phyloP scores from a whole-genome alignment of 1,140 invertebrate genomes.

The Pinna nobilis region DNA sequence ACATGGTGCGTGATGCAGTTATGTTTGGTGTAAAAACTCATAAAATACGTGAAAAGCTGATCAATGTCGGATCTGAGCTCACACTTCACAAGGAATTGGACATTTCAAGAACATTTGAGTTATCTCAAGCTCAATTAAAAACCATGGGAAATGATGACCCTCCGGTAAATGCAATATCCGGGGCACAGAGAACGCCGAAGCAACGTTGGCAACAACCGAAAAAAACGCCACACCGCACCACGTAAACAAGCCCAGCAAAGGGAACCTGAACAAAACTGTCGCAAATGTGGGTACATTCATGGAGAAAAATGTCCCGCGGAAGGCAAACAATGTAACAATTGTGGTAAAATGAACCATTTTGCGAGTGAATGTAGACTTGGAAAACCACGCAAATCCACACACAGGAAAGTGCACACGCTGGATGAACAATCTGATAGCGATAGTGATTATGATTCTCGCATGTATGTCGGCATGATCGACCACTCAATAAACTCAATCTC shows the following conservation, averaged over 20 bases:
- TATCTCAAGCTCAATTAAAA: constrained; percentile 21
- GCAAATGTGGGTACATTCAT: constrained; percentile 23
- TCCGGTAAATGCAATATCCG: background rate
- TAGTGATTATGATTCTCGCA: too few relatives aligned
- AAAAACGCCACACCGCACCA: background rate
- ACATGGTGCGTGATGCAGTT: constrained; percentile 39
- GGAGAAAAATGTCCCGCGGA: background rate
- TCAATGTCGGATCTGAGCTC: constrained; percentile 14
- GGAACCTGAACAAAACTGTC: constrained; percentile 11
- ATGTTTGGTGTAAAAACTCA: constrained; percentile 35
- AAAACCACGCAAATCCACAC: too few relatives aligned
- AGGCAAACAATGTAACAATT: constrained; percentile 19
- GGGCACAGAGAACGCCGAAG: background rate
- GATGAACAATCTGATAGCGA: too few relatives aligned
- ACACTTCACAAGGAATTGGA: constrained; percentile 30
- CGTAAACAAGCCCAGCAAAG: background rate
- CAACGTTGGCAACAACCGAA: background rate
- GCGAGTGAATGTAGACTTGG: constrained; percentile 16
- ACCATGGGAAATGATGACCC: background rate
- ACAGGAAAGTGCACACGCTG: too few relatives aligned
- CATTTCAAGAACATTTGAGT: constrained; percentile 20
- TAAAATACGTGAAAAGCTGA: constrained; percentile 35
- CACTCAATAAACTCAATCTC: too few relatives aligned
- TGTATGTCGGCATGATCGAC: too few relatives aligned
- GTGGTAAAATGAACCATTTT: constrained; percentile 15